A percentile compares a stretch with the other conserved stretches of the same genome.
Conservation (phyloP, 2,888 invertebrate genomes). For the Drosophila neutralis region DNA sequence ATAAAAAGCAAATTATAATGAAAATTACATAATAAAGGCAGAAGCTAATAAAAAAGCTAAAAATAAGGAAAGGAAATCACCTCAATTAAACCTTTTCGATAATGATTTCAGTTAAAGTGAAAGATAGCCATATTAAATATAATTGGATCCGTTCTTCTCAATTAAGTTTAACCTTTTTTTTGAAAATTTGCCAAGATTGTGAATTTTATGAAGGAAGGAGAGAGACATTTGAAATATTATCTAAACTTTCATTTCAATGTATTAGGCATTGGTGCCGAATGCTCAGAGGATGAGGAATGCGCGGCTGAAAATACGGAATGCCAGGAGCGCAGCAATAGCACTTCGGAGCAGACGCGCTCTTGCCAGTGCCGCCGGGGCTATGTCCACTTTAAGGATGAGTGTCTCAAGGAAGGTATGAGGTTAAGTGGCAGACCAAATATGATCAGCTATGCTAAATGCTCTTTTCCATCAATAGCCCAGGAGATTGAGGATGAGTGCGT, state of each 20-base stretch:
- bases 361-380: constrained; percentile 83
- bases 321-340: constrained; percentile 50
- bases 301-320: constrained; percentile 75
- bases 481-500: constrained; percentile 82
- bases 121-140: neutral
- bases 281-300: constrained; percentile 79
- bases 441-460: neutral
- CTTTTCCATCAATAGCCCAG: constrained; percentile 60
- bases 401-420: constrained; percentile 81
- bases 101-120: neutral
- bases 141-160: neutral
- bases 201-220: neutral
- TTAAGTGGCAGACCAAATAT: neutral
- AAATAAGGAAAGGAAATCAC: neutral
- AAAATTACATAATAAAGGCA: neutral
- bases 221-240: neutral
- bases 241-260: neutral
- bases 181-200: neutral
- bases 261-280: constrained; percentile 79
- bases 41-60: neutral
- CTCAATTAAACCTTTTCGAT: neutral
- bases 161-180: neutral
- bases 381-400: constrained; percentile 83
- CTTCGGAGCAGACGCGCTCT: constrained; percentile 63
- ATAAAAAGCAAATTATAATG: neutral